Percentiles rank a stretch among this genome's conserved stretches.
phyloP scores from a whole-genome alignment of 2,113 vertebrate species.

The Sterrhoptilus dennistouni region DNA sequence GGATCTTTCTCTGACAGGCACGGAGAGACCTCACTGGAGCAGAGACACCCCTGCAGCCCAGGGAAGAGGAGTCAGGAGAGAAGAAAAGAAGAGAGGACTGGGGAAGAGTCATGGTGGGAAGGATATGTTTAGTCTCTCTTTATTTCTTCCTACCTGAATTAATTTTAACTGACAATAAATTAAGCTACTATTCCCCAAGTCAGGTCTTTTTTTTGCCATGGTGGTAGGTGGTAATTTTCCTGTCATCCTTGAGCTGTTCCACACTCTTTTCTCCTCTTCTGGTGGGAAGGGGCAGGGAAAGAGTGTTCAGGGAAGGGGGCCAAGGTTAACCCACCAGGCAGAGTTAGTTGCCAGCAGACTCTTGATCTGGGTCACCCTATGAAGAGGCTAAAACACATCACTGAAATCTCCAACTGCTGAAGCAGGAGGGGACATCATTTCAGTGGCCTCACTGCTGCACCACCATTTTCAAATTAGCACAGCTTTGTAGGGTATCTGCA shows the following conservation, averaged over 20 bases:
- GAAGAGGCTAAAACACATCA: background rate
- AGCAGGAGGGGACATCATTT: background rate
- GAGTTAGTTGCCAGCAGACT: background rate
- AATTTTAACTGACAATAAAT: background rate
- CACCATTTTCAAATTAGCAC: background rate
- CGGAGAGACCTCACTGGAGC: background rate
- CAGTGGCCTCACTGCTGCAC: background rate
- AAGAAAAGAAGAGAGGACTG: background rate
- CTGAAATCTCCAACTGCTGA: background rate
- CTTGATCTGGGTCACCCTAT: background rate
- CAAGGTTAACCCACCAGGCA: background rate
- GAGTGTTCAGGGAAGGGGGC: background rate
- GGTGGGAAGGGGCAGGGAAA: background rate
- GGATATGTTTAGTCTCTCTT: background rate
- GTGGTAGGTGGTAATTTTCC: background rate
- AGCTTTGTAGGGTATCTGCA: background rate
- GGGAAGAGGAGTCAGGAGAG: rapidly evolving
- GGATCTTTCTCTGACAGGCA: background rate
- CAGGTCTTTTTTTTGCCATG: background rate
- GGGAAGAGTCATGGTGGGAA: rapidly evolving
- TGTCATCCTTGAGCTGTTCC: background rate
- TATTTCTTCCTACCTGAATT: background rate
- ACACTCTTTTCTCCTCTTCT: background rate
- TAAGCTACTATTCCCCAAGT: background rate
- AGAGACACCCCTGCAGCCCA: background rate